These are phyloP conservation scores for Drosophila grimshawi DNA, from an alignment of 1,140 invertebrate genomes.

Conservation along the genomic window DNA sequence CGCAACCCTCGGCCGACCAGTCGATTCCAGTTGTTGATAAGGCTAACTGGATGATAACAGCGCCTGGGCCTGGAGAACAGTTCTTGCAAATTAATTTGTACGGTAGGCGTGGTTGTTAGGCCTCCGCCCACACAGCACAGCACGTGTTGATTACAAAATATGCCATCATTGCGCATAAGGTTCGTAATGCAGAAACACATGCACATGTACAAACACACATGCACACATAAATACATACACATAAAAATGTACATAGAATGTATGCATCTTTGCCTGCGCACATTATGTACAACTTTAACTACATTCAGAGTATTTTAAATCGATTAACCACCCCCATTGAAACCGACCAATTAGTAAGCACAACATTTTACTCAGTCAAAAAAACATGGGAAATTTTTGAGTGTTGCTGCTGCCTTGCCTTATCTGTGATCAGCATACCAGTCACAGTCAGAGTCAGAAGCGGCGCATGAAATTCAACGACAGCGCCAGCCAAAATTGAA, in stretches of 20 bases:
- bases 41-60: constrained; percentile 64
- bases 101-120: constrained; percentile 78
- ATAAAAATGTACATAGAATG: background rate
- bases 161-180: constrained; percentile 51
- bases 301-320: background rate
- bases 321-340: background rate
- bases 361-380: constrained; percentile 13
- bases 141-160: constrained; percentile 57
- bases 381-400: constrained; percentile 16
- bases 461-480: constrained; percentile 11
- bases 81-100: constrained; percentile 79
- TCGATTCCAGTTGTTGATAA: constrained; percentile 67
- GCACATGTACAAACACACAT: background rate
- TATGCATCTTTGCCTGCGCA: background rate
- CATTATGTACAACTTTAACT: constrained; percentile 1
- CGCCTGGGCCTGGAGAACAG: constrained; percentile 53
- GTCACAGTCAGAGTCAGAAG: constrained; percentile 8
- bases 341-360: constrained; percentile 7
- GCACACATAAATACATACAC: background rate
- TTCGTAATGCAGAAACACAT: constrained; percentile 9
- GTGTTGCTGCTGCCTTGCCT: constrained; percentile 11
- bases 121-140: constrained; percentile 73
- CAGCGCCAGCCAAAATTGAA: constrained; percentile 40
- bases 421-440: constrained; percentile 32
- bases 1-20: constrained; percentile 70